Conservation (phyloP, 2,113 vertebrate species). For the Triplophysa siluroides region DNA sequence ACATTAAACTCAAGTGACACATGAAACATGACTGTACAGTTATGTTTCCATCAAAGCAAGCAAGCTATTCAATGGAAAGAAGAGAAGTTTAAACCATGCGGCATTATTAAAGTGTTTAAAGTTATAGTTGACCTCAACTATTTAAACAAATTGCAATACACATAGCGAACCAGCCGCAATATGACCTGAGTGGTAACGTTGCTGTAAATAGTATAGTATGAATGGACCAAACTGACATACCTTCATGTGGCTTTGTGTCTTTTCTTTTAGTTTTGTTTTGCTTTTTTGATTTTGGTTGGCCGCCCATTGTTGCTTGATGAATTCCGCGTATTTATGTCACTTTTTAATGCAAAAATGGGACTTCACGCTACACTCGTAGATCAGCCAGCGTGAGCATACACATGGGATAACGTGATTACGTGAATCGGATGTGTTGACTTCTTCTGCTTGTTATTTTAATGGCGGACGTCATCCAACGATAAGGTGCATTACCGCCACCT, state of each 20-base stretch:
- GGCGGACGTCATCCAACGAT: too few relatives aligned
- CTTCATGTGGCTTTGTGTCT: conserved; percentile 61
- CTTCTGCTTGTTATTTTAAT: too few relatives aligned
- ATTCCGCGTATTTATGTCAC: background rate
- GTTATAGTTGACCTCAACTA: background rate
- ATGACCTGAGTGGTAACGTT: background rate
- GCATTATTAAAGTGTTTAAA: background rate
- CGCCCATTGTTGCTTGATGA: conserved; percentile 68
- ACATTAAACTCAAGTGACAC: background rate
- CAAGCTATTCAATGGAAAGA: too few relatives aligned
- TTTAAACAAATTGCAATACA: background rate
- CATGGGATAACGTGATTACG: conserved; percentile 38
- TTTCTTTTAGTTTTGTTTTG: conserved; percentile 73
- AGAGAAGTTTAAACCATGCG: too few relatives aligned
- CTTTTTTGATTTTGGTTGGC: conserved; percentile 77
- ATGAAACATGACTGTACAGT: background rate
- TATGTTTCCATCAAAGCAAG: conserved; percentile 1
- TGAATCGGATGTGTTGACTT: background rate
- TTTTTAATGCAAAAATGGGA: background rate
- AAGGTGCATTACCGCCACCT: too few relatives aligned
- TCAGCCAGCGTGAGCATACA: background rate
- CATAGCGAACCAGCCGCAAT: background rate
- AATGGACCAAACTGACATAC: conserved; percentile 53
- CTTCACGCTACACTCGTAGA: background rate
- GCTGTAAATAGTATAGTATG: too few relatives aligned